Percentiles rank a stretch among this genome's conserved stretches.
Evolutionary conservation across 30 jellyfish, hydroid and myxozoan species (phyloP).

Genomic region (Phacellophora camtschatica): DNA sequence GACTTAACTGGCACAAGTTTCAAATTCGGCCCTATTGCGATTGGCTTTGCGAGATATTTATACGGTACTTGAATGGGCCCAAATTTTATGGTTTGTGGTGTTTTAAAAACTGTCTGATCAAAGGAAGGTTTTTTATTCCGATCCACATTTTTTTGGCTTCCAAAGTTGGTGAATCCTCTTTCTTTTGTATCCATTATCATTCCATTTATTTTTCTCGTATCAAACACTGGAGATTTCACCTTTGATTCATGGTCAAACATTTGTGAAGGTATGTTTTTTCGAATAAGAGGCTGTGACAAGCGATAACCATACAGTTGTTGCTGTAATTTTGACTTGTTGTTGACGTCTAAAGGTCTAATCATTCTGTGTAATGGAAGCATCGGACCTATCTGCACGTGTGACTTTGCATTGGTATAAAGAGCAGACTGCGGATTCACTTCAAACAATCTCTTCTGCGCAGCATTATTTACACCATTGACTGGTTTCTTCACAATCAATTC

Average conservation of each 20-base stretch:
- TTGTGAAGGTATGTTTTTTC: neutral
- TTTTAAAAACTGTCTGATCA: neutral
- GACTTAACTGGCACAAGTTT: slow-evolving; percentile 41
- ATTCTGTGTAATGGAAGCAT: slow-evolving; percentile 28
- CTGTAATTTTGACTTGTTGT: neutral
- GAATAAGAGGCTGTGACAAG: neutral
- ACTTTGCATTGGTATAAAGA: neutral
- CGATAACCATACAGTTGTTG: neutral
- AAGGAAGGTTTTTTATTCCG: too few relatives aligned
- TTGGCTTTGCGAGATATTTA: slow-evolving; percentile 24
- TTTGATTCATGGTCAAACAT: too few relatives aligned
- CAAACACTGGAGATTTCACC: neutral
- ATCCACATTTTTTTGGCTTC: neutral
- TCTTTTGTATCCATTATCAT: neutral
- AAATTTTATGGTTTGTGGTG: neutral
- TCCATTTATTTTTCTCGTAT: neutral
- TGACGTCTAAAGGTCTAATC: neutral
- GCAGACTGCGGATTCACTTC: neutral
- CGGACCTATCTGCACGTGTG: neutral
- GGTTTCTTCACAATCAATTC: slow-evolving; percentile 3
- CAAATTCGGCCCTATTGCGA: slow-evolving; percentile 44
- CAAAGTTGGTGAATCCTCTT: neutral
- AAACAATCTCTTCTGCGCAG: neutral
- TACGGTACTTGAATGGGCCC: slow-evolving; percentile 52
- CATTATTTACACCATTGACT: neutral